Conservation (phyloP, 1,140 invertebrate species). For the Bombus waltoni region DNA sequence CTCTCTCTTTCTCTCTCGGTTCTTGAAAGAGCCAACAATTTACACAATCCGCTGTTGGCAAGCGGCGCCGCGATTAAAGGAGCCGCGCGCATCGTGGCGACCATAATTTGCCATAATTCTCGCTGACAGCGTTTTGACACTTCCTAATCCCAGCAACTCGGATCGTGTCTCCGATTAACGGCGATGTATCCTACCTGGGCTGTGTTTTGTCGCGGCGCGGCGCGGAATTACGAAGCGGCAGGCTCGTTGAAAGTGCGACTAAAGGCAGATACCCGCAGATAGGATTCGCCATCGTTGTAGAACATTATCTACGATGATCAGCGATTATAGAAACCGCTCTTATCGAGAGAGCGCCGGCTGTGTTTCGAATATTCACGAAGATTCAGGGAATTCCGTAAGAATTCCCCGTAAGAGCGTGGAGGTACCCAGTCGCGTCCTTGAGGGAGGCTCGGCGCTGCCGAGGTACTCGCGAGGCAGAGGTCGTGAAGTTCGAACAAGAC, state of each 20-base stretch:
- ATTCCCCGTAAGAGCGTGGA: constrained; percentile 39
- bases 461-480: constrained; percentile 35
- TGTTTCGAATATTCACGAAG: background rate
- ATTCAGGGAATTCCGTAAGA: constrained; percentile 11
- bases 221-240: background rate
- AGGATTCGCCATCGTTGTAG: constrained; percentile 51
- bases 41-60: background rate
- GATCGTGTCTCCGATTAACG: background rate
- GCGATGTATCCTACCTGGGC: too few species aligned
- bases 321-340: constrained; percentile 51
- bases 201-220: too few species aligned
- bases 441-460: background rate
- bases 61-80: background rate
- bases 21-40: background rate
- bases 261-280: background rate
- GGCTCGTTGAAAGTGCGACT: background rate
- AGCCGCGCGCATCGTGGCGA: background rate
- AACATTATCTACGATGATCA: constrained; percentile 54
- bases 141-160: constrained; percentile 19
- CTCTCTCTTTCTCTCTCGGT: too few species aligned
- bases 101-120: constrained; percentile 1
- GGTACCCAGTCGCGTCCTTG: constrained; percentile 20
- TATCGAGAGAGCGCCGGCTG: constrained; percentile 31
- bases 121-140: background rate
- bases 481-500: constrained; percentile 50